These are phyloP conservation scores for Chelonia mydas DNA, from an alignment of 2,797 vertebrate species.

Conservation along the genomic window DNA sequence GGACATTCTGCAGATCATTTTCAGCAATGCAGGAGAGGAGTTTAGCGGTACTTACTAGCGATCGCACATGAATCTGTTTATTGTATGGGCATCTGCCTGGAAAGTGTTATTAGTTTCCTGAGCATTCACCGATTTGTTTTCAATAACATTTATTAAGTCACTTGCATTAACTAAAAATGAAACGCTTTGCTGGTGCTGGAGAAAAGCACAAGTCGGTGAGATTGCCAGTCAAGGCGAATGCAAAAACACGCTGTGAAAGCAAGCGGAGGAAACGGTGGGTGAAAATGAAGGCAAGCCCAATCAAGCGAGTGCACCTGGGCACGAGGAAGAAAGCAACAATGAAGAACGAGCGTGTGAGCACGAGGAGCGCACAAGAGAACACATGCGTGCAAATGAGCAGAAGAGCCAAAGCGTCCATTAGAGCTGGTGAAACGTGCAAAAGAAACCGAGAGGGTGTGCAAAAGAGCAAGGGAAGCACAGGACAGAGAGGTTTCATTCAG, in stretches of 20 bases:
- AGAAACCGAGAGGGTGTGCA: not conserved
- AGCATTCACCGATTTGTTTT: not conserved
- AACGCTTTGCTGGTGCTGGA: not conserved
- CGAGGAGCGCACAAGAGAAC: not conserved
- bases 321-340: not conserved
- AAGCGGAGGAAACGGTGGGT: not conserved
- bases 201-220: not conserved
- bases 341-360: not conserved
- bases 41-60: not conserved
- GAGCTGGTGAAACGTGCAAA: fast-evolving
- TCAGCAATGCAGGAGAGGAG: not conserved
- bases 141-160: not conserved
- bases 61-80: not conserved
- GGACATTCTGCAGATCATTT: fast-evolving
- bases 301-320: fast-evolving
- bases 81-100: not conserved
- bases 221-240: not conserved
- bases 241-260: not conserved
- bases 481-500: not conserved
- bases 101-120: not conserved
- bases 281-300: not conserved
- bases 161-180: not conserved
- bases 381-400: fast-evolving
- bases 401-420: fast-evolving
- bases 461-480: not conserved